Base-by-base conservation (phyloP, 2,888 invertebrate genomes). In the Omphaloscelis lunosa region DNA sequence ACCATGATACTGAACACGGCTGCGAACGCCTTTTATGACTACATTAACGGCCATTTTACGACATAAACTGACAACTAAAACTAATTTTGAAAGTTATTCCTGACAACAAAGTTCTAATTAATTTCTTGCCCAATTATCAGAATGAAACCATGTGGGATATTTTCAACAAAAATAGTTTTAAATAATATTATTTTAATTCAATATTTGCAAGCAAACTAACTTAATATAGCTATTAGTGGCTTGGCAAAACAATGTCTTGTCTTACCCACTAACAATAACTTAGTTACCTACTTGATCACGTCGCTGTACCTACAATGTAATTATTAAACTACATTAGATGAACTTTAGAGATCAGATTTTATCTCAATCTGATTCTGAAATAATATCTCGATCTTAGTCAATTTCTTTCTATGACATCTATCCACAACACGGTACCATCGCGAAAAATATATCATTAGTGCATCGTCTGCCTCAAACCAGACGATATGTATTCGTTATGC, bases 31-130 rank as follows among this genome's bases (percentile, higher is more conserved):
- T 84, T 84, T 85, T 80, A 84, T 77, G 75, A 70, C 72, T 73
- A 77, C 78, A 89, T 86, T 82, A 82, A 88, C 56, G 62, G 62
- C 51, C 72, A 76, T 82, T 88, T 87, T 86, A 89, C 81, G 84
- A 83, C 75, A 67, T 67, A 45, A 76, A 82, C 80, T 81, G 86
- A 84, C 86, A 87, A 74, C 65, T 77, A 75, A 77, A 83, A 87
- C 80, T 84, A 82, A 88, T 88, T 83, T 84, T 81, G 17, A 77
- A 87, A 75, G 75, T 83, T 86, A 88, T 84, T 83, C 71, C 77
- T 77, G 63, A 29, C 73, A 73, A 73, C 68, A 75, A 75, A 82
- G 74, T 78, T 82, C 79, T 72, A 86, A 83, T 81, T 72, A 86
- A 83, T 81, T 85, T 82, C 75, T 75, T 75, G 71, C 15, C 71